Evolutionary conservation across 2,113 vertebrate genomes (phyloP).

Genomic region (Antechinus stuartii): DNA sequence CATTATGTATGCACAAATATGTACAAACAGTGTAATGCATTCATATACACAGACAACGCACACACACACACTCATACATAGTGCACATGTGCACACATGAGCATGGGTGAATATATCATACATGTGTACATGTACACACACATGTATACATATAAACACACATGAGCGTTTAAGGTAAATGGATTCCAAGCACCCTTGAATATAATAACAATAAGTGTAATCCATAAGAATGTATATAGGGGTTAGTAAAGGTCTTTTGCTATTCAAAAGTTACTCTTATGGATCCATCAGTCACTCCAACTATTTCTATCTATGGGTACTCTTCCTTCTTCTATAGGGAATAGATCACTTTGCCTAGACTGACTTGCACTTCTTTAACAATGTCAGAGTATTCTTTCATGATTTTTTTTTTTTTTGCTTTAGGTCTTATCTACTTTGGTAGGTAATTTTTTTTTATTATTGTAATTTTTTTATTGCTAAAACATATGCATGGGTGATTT

Average conservation of each 20-base stretch:
- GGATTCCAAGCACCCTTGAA: background rate
- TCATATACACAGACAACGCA: background rate
- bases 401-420: background rate
- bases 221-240: too few species aligned
- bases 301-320: background rate
- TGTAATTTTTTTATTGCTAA: too few species aligned
- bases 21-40: background rate
- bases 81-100: too few species aligned
- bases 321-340: background rate
- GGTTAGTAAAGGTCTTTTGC: background rate
- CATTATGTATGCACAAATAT: background rate
- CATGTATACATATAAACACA: background rate
- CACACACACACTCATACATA: background rate
- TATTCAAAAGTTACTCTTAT: background rate
- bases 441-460: too few species aligned
- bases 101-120: too few species aligned
- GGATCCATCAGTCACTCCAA: background rate
- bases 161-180: background rate
- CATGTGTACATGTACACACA: background rate
- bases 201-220: background rate
- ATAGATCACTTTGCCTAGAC: background rate
- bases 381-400: background rate
- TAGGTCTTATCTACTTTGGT: too few species aligned
- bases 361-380: background rate
- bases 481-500: too few species aligned